Conservation (phyloP, 2,888 invertebrate genomes). For the Lasioglossum malachurum region DNA sequence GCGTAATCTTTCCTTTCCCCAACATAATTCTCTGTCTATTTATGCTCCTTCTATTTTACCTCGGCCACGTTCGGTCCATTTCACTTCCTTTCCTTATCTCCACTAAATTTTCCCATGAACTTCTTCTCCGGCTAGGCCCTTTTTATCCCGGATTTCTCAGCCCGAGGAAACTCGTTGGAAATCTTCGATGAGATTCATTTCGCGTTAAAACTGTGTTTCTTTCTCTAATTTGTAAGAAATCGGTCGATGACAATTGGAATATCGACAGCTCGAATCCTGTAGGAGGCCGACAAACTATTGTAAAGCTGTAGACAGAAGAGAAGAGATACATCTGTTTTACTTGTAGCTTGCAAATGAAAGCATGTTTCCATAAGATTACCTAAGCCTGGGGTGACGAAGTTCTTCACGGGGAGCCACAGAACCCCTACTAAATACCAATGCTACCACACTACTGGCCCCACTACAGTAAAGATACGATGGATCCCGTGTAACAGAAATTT, state of each 20-base stretch:
- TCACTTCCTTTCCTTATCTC: conserved; percentile 21
- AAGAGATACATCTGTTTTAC: neutral
- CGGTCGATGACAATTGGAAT: neutral
- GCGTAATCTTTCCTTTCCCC: conserved; percentile 18
- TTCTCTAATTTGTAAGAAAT: conserved; percentile 9
- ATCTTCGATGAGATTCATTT: conserved; percentile 26
- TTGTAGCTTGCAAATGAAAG: neutral
- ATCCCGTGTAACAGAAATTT: too few relatives aligned
- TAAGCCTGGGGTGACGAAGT: too few relatives aligned
- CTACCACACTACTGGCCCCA: too few relatives aligned
- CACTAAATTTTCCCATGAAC: conserved; percentile 21
- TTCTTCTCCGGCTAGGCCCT: neutral
- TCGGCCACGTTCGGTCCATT: conserved; percentile 13
- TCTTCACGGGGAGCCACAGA: too few relatives aligned
- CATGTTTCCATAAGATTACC: neutral
- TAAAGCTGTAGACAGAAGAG: neutral
- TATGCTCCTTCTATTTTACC: conserved; percentile 28
- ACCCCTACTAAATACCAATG: too few relatives aligned
- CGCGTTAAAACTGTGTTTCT: conserved; percentile 16
- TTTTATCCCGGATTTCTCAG: conserved; percentile 8
- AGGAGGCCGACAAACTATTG: neutral
- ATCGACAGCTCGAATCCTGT: neutral
- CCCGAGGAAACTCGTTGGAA: neutral
- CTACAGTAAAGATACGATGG: too few relatives aligned
- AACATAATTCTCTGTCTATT: conserved; percentile 37